A percentile compares a stretch with the other conserved stretches of the same genome.
Conservation (phyloP, 2,888 invertebrate species). For the Gortyna flavago region DNA sequence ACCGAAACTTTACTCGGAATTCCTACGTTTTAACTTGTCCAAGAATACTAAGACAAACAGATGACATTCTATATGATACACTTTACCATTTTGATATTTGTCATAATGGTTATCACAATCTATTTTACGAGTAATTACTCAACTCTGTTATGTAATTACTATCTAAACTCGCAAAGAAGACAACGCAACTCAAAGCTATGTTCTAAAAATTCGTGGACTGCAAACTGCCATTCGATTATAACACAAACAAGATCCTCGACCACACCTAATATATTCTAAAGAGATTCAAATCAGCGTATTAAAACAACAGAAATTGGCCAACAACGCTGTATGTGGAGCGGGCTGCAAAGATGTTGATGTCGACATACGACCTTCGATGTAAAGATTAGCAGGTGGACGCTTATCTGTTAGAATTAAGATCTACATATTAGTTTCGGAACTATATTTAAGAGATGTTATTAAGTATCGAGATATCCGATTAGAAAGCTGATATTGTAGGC, state of each 20-base stretch:
- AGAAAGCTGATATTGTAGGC: not conserved
- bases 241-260: slow-evolving; percentile 51
- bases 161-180: not conserved
- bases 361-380: slow-evolving; percentile 58
- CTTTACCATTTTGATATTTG: not conserved
- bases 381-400: slow-evolving; percentile 58
- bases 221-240: slow-evolving; percentile 19
- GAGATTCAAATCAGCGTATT: slow-evolving; percentile 62
- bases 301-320: slow-evolving; percentile 63
- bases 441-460: slow-evolving; percentile 22
- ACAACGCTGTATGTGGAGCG: slow-evolving; percentile 57
- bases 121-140: not conserved
- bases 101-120: not conserved
- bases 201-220: slow-evolving; percentile 8
- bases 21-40: not conserved
- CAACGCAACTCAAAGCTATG: not conserved
- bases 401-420: slow-evolving; percentile 50
- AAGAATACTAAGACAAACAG: not conserved
- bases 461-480: not conserved
- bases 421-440: slow-evolving; percentile 26
- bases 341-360: slow-evolving; percentile 33
- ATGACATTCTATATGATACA: too few species aligned
- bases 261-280: slow-evolving; percentile 63
- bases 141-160: not conserved
- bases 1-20: not conserved